Evolutionary conservation across 1,140 invertebrate genomes (phyloP), one percentile per base, ranked within the genome.

Genomic region (Brachionus angularis): DNA sequence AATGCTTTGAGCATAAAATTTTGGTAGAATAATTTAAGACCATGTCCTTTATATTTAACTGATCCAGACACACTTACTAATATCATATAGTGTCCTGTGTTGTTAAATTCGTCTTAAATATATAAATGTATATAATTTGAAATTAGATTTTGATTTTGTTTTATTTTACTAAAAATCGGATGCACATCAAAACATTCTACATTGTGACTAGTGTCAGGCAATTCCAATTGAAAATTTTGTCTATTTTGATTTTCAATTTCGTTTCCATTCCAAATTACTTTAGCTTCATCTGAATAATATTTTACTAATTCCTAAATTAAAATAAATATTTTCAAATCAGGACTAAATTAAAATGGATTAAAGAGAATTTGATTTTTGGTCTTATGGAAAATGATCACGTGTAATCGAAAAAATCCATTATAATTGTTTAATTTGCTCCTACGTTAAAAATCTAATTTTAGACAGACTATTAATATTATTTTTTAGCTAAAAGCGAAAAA

Each of bases 11-110:
- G 31, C 44, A 67, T 67, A 31, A 67, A 67, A 50, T 67, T 67
- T 34, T 67, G 42, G 36, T 47, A 67, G 27, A 67, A 67, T 23
- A 67, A 25, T n/a, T 67, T 67, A 1, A 31, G 25, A 10, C 34
- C 62, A 50, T 67, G 62, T 67, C 62, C 62, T 67, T 67, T 67
- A 33, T 34, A 50, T 34, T 16, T 46, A 2, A 47, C 62, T 1
- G 62, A 67, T 8, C 62, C 62, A n/a, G 62, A 67, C 18, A 67
- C 62, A 34, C 42, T 67, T 47, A 67, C 29, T 18, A 67, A 27
- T 29, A 67, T 67, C 62, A 67, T 67, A 27, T 67, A 67, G 36
- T 67, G 62, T 3, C 62, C 62, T 12, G 62, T 67, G 18, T 67
- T 29, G 25, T 50, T 67, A 14, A 67, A 67, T 25, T 67, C 62